Evolutionary conservation across 2,888 invertebrate species (phyloP).

Genomic region (Dexiosoma caninum): DNA sequence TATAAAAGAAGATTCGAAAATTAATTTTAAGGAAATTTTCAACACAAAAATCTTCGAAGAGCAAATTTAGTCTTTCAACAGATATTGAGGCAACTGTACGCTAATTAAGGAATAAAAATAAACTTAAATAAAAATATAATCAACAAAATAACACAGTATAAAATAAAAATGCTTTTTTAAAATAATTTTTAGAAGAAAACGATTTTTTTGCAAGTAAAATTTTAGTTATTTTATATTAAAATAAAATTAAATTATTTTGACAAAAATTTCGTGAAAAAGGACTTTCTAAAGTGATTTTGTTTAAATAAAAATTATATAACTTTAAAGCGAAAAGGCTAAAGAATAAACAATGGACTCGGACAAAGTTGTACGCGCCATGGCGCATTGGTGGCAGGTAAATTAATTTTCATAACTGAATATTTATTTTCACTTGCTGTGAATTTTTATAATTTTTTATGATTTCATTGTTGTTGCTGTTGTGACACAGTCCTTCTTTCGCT

Average conservation of each 20-base stretch:
- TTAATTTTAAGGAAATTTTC: conserved; percentile 54
- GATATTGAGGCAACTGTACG: conserved; percentile 50
- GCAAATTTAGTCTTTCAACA: conserved; percentile 52
- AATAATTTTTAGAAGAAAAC: no score
- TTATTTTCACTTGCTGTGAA: neutral
- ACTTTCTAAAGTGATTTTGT: neutral
- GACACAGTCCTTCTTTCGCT: conserved; percentile 42
- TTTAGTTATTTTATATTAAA: no score
- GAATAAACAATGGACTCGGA: conserved; percentile 74
- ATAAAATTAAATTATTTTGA: no score
- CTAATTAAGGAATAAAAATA: conserved; percentile 18
- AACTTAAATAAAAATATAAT: neutral
- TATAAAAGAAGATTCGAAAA: conserved; percentile 59
- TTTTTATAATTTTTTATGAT: conserved; percentile 24
- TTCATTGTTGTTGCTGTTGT: neutral
- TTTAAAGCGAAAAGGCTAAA: neutral
- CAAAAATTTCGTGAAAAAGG: neutral
- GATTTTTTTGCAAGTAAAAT: no score
- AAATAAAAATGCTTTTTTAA: no score
- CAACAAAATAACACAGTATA: no score
- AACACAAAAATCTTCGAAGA: conserved; percentile 56
- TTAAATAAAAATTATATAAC: conserved; percentile 36
- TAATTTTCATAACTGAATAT: no score
- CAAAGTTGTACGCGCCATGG: conserved; percentile 77
- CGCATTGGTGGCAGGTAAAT: conserved; percentile 78